A percentile compares a stretch with the other conserved stretches of the same genome.
phyloP scores from a whole-genome alignment of 1,140 invertebrate species.

The Ips typographus region DNA sequence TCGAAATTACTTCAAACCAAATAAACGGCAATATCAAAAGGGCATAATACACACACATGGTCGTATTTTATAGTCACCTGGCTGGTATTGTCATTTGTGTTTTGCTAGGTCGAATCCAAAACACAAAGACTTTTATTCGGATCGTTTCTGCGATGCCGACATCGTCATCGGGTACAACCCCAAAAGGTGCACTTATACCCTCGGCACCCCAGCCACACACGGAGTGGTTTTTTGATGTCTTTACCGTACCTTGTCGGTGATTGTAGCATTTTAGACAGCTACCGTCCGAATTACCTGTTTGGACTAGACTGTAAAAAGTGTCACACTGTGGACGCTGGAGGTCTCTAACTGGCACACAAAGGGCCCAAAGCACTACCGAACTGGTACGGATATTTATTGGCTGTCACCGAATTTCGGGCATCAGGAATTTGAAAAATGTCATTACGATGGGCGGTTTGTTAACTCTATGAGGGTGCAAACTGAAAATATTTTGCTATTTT shows the following conservation, averaged over 20 bases:
- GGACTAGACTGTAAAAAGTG: no score
- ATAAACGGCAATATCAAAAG: no score
- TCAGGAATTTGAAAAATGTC: conserved; percentile 42
- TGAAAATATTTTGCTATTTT: conserved; percentile 28
- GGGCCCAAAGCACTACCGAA: conserved; percentile 36
- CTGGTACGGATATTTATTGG: conserved; percentile 41
- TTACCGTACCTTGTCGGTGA: conserved; percentile 23
- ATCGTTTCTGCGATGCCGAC: background rate
- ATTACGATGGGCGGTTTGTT: conserved; percentile 43
- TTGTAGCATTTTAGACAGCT: no score
- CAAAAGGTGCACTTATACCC: conserved; percentile 14
- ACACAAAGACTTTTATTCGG: background rate
- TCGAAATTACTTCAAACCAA: no score
- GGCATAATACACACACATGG: no score
- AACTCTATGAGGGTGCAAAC: conserved; percentile 35
- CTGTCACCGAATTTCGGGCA: conserved; percentile 33
- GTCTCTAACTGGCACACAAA: background rate
- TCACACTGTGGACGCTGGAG: no score
- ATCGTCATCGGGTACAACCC: no score
- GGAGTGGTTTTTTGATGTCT: conserved; percentile 22
- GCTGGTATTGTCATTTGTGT: no score
- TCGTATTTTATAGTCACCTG: no score
- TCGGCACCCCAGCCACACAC: conserved; percentile 26
- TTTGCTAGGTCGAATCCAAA: no score
- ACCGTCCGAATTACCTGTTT: no score